Evolutionary conservation across 2,113 vertebrate genomes (phyloP).

Genomic region (Herpailurus yagouaroundi): DNA sequence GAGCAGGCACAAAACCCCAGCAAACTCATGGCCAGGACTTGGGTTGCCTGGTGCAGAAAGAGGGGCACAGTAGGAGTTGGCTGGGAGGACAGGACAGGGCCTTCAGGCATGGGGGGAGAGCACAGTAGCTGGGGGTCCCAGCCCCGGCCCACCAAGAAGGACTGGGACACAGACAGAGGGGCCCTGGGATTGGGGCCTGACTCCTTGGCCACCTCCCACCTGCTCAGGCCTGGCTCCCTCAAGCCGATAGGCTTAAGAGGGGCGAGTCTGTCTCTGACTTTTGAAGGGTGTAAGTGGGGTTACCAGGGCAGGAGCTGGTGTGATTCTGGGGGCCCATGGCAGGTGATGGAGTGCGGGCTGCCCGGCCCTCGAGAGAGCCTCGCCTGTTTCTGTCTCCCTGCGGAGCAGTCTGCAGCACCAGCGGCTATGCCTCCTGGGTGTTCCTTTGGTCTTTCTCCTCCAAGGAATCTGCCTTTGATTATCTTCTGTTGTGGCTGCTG

Average conservation of each 20-base stretch:
- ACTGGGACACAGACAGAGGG: background rate
- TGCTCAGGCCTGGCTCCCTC: background rate
- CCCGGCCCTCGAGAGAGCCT: background rate
- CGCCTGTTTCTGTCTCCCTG: background rate
- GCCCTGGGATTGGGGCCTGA: no score
- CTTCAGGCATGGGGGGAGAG: background rate
- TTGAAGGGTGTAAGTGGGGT: no score
- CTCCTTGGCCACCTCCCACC: background rate
- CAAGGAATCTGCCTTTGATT: background rate
- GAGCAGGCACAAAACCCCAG: background rate
- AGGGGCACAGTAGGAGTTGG: accelerated
- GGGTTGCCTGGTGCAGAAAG: background rate
- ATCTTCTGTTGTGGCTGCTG: background rate
- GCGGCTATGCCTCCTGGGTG: no score
- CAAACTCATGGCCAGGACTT: accelerated
- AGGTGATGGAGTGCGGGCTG: background rate
- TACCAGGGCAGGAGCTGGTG: background rate
- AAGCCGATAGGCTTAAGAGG: background rate
- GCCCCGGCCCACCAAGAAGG: background rate
- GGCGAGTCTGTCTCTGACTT: background rate
- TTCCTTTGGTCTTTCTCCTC: background rate
- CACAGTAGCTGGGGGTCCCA: no score
- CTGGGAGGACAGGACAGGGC: background rate
- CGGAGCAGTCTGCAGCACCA: background rate
- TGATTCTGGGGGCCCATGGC: background rate